A percentile compares a stretch with the other conserved stretches of the same genome.
phyloP scores from a whole-genome alignment of 2,888 invertebrate genomes.

The Polymixis flavicincta region DNA sequence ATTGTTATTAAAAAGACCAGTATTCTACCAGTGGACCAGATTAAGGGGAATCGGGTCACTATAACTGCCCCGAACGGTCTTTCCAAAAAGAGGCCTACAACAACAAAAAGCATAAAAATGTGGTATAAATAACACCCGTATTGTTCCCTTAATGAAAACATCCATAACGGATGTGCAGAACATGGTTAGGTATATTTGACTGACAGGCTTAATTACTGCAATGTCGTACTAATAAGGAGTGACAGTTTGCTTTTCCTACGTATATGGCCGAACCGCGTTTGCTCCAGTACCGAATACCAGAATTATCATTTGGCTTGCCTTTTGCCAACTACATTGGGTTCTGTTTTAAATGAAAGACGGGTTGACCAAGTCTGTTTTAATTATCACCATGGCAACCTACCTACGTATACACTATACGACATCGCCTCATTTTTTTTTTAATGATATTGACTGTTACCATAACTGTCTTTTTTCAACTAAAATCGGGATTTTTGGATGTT shows the following conservation, averaged over 20 bases:
- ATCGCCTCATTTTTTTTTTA: too few species aligned
- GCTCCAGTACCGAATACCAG: conserved; percentile 13
- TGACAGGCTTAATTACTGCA: conserved; percentile 61
- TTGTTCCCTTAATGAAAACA: conserved; percentile 45
- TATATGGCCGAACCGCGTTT: not conserved
- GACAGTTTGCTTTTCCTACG: conserved; percentile 42
- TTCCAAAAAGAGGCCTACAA: too few species aligned
- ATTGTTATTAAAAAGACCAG: not conserved
- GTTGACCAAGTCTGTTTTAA: too few species aligned
- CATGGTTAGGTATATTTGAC: conserved; percentile 53
- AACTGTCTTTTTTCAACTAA: too few species aligned
- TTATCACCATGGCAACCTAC: too few species aligned
- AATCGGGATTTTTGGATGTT: too few species aligned
- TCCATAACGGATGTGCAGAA: conserved; percentile 40
- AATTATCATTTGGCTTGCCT: not conserved
- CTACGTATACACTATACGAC: too few species aligned
- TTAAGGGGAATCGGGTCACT: not conserved
- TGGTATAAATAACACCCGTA: conserved; percentile 2
- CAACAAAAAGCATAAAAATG: conserved; percentile 1
- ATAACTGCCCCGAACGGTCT: not conserved
- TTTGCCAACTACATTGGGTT: not conserved
- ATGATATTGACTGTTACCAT: too few species aligned
- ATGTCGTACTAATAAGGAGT: conserved; percentile 52
- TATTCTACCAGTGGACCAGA: not conserved
- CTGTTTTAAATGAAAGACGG: too few species aligned